These are phyloP conservation scores for Notamacropus eugenii DNA, from an alignment of 2,797 vertebrate species.

Conservation along the genomic window DNA sequence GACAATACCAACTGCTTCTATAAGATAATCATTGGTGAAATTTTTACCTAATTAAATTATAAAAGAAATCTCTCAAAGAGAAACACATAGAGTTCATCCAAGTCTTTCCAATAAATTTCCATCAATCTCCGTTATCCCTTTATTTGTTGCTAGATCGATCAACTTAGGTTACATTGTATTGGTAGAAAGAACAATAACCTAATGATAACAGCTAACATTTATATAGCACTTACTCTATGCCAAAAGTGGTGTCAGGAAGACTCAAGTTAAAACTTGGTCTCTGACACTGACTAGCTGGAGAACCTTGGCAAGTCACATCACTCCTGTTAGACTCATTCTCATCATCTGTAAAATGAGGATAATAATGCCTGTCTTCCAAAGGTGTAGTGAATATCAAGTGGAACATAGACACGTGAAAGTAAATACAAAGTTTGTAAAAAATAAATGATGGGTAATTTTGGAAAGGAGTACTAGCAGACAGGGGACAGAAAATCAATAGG, in stretches of 20 bases:
- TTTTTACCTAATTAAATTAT: conserved; percentile 34
- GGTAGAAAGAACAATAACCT: not conserved
- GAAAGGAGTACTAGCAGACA: not conserved
- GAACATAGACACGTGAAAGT: not conserved
- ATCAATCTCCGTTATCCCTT: not conserved
- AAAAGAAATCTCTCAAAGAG: conserved; percentile 20
- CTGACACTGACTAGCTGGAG: not conserved
- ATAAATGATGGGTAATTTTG: not conserved
- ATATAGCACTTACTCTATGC: too few relatives aligned
- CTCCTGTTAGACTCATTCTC: not conserved
- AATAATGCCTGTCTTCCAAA: not conserved
- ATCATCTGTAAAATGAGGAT: not conserved
- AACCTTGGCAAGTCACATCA: not conserved
- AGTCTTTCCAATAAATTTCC: not conserved
- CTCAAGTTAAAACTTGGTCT: not conserved
- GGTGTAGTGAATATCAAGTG: not conserved
- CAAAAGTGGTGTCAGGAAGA: not conserved
- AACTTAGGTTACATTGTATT: not conserved
- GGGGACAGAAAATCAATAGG: not conserved
- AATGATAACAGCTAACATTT: not conserved
- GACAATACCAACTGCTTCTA: not conserved
- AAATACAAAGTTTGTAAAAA: not conserved
- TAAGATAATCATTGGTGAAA: conserved; percentile 33
- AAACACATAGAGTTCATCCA: conserved; percentile 21
- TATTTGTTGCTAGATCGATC: not conserved